Conservation (phyloP, 2,797 vertebrate genomes). For the Lates japonicus region DNA sequence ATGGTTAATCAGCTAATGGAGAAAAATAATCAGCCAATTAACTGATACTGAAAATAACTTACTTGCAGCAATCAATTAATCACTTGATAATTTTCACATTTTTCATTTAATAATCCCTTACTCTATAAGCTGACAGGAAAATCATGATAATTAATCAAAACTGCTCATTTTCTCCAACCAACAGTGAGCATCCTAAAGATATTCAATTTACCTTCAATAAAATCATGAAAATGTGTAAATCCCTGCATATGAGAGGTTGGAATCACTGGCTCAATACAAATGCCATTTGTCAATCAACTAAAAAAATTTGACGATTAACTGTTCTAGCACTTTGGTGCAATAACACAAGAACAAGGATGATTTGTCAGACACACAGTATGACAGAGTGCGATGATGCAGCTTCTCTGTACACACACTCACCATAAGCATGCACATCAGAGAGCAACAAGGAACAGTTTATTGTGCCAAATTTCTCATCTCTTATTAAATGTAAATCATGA, state of each 20-base stretch:
- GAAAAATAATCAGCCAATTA: neutral
- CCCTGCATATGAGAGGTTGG: neutral
- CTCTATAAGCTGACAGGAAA: neutral
- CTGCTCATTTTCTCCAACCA: neutral
- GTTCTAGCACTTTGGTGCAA: neutral
- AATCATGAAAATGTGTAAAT: neutral
- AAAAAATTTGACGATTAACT: neutral
- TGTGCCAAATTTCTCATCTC: constrained; percentile 10
- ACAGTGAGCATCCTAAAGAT: neutral
- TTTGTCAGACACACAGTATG: neutral
- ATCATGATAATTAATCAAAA: neutral
- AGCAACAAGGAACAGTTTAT: neutral
- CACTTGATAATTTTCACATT: neutral
- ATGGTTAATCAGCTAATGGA: neutral
- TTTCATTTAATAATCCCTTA: neutral
- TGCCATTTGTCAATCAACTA: neutral
- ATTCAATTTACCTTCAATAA: neutral
- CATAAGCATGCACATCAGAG: constrained; percentile 1
- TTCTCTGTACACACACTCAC: neutral
- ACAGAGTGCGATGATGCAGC: neutral
- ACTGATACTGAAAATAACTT: neutral
- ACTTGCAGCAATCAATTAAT: neutral
- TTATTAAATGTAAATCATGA: constrained; percentile 25
- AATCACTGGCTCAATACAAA: neutral
- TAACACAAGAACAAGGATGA: neutral